Conservation (phyloP, 2,797 vertebrate genomes). For the Micromesistius poutassou region DNA sequence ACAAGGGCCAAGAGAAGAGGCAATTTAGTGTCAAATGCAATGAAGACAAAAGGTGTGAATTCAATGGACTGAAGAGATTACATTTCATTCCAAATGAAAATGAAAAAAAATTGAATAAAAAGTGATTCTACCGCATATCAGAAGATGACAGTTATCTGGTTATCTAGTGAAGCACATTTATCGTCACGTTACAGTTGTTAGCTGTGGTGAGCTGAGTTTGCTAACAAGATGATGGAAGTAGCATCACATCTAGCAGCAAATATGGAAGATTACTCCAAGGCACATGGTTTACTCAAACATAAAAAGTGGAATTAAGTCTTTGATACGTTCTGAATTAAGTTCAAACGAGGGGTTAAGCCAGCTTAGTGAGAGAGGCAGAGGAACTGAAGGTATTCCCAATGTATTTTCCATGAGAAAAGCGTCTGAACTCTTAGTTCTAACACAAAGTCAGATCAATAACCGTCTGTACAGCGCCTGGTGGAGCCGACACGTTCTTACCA, state of each 20-base stretch:
- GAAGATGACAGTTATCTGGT: not conserved
- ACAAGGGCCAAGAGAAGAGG: slow-evolving; percentile 15
- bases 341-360: slow-evolving; percentile 30
- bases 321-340: slow-evolving; percentile 25
- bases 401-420: slow-evolving; percentile 41
- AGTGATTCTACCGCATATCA: not conserved
- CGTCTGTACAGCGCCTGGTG: slow-evolving; percentile 65
- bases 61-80: slow-evolving; percentile 19
- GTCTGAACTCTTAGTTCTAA: slow-evolving; percentile 60
- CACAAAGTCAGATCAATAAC: slow-evolving; percentile 61
- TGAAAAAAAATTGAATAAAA: not conserved
- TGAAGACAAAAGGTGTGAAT: slow-evolving; percentile 29
- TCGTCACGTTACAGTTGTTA: not conserved
- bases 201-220: not conserved
- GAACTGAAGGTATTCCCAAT: slow-evolving; percentile 36
- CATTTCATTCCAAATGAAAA: slow-evolving; percentile 52
- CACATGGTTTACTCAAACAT: not conserved
- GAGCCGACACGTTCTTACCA: slow-evolving; percentile 93
- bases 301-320: slow-evolving; percentile 51
- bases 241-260: not conserved
- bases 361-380: slow-evolving; percentile 49
- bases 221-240: not conserved
- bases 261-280: not conserved
- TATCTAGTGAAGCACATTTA: not conserved
- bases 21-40: slow-evolving; percentile 37